Conservation (phyloP, 2,113 vertebrate species). For the Loxodonta africana region DNA sequence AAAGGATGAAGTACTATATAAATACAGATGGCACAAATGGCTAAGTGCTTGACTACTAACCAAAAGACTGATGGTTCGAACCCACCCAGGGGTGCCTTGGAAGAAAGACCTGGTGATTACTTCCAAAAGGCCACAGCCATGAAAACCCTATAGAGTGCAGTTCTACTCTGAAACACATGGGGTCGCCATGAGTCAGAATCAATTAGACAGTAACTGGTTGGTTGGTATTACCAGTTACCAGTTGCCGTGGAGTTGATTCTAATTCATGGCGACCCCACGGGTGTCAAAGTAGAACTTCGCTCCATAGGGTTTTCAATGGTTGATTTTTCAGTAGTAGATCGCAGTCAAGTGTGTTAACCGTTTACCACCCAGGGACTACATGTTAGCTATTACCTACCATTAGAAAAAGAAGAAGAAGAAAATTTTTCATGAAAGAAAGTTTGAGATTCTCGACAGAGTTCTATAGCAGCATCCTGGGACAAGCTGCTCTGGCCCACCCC, state of each 20-base stretch:
- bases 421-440: background rate
- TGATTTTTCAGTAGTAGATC: background rate
- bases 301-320: background rate
- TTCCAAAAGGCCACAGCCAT: background rate
- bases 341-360: background rate
- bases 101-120: background rate
- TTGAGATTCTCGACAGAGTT: background rate
- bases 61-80: background rate
- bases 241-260: background rate
- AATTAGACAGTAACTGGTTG: background rate
- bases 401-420: background rate
- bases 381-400: background rate
- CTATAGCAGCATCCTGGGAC: background rate
- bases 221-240: background rate
- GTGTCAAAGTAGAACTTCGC: background rate
- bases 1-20: background rate
- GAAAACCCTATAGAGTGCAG: background rate
- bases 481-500: rapidly evolving
- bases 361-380: background rate
- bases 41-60: background rate
- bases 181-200: background rate
- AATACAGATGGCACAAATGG: background rate
- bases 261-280: background rate
- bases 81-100: background rate
- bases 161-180: background rate